Evolutionary conservation across 1,140 invertebrate species (phyloP), one percentile per base, ranked within the genome.

Genomic region (Episyrphus balteatus): DNA sequence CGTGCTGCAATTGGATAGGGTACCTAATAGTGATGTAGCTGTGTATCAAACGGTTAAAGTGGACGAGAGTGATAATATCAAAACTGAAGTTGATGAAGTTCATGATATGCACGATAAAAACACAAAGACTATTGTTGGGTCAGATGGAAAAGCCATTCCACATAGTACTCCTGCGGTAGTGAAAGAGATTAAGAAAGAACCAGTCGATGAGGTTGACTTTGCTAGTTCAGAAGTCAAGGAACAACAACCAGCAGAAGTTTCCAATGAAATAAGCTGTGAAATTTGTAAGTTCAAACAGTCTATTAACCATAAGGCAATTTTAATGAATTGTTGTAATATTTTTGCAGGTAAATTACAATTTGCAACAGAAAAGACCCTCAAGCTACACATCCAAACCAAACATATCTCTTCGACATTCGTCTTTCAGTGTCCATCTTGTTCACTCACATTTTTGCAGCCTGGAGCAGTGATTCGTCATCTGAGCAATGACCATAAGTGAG

Each of bases 391-490:
- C 51, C 83, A 82, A 59, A 77, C 75, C 50, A 73, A 82, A 61
- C 81, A 84, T 58, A 73, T 78, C 38, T 71, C 77, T n/a, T 77
- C 75, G 40, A 68, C 78, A 33, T 64, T 78, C 37, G 77, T 80
- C 5, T 84, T 79, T 59, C 75, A 76, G 12, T 86, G 83, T 58
- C 81, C 80, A 11, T 78, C 77, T 48, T 84, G 82, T 58, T 64
- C 77, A n/a, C 75, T 76, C 47, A 77, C 75, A 49, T 84, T 83
- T 63, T 71, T 79, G 32, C 82, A 81, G 52, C 73, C 77, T 0
- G 83, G 80, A 75, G 77, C 79, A 55, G 82, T 84, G 6, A 80
- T 81, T 55, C 71, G 82, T n/a, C 83, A 85, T 72, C 69, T 84
- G 9, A 76, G 75, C 46, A 83, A 81, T 74, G 76, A 82, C 58